A percentile compares a stretch with the other conserved stretches of the same genome.
These are phyloP conservation scores for Rhipidura dahli DNA, from an alignment of 2,113 vertebrate species.

Conservation along the genomic window DNA sequence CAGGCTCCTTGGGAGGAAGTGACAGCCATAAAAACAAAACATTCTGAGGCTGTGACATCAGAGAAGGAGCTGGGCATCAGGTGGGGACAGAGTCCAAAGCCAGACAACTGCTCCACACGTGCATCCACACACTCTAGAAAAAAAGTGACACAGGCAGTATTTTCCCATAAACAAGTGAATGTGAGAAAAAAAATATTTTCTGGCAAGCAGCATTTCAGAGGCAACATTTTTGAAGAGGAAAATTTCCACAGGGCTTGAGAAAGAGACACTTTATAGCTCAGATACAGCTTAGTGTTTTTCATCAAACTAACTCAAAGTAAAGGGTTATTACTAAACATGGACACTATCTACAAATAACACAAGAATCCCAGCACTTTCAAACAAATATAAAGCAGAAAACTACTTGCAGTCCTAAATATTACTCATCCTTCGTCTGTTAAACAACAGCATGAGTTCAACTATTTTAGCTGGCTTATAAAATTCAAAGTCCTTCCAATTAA, in stretches of 20 bases:
- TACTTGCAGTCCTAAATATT: background rate
- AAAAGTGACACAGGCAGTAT: background rate
- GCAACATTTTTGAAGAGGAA: background rate
- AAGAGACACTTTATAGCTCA: background rate
- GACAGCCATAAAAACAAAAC: background rate
- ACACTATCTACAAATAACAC: background rate
- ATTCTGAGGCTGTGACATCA: background rate
- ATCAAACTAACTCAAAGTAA: background rate
- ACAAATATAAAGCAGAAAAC: background rate
- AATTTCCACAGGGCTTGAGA: background rate
- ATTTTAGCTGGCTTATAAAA: conserved; percentile 22
- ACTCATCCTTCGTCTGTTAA: background rate
- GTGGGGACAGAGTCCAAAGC: background rate
- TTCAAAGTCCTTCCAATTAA: background rate
- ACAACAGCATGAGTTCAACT: conserved; percentile 25
- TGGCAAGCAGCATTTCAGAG: background rate
- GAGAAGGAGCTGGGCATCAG: background rate
- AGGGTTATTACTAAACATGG: background rate
- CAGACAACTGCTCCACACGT: background rate
- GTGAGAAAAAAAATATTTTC: background rate
- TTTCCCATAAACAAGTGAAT: background rate
- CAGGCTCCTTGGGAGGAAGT: background rate
- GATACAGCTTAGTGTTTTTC: background rate
- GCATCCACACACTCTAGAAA: rapidly evolving
- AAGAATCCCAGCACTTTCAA: background rate